phyloP scores from a whole-genome alignment of 2,888 invertebrate genomes.

The Drosophila emarginata region DNA sequence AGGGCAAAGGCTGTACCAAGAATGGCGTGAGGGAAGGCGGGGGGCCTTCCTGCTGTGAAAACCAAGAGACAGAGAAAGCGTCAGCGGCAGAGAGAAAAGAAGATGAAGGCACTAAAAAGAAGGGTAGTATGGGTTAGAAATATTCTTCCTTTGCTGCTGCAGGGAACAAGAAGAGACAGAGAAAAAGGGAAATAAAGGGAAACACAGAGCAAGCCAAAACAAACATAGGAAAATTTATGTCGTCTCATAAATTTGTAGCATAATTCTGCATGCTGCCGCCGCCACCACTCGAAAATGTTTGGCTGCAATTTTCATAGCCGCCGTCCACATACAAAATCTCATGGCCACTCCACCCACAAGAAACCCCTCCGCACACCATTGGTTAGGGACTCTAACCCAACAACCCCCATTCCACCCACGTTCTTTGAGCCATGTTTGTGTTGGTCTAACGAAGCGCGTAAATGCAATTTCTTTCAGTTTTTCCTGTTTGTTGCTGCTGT shows the following conservation, averaged over 20 bases:
- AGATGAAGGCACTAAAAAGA: neutral
- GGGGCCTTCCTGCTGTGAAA: slow-evolving; percentile 5
- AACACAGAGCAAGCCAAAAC: slow-evolving; percentile 69
- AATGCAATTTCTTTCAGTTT: slow-evolving; percentile 70
- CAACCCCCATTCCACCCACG: slow-evolving; percentile 13
- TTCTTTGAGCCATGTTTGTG: slow-evolving; percentile 51
- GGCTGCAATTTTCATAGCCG: slow-evolving; percentile 63
- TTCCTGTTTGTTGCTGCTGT: slow-evolving; percentile 30
- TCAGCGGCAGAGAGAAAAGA: neutral
- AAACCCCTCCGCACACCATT: neutral
- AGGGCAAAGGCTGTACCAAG: slow-evolving; percentile 33
- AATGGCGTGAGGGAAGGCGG: slow-evolving; percentile 5
- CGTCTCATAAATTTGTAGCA: slow-evolving; percentile 78
- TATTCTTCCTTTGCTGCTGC: too few relatives aligned
- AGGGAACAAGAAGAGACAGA: neutral
- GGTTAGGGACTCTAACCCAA: too few relatives aligned
- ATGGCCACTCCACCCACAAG: slow-evolving; percentile 4
- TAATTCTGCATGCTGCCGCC: slow-evolving; percentile 72
- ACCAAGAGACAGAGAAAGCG: neutral
- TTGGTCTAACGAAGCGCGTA: slow-evolving; percentile 77
- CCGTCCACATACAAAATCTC: slow-evolving; percentile 40
- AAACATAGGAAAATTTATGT: slow-evolving; percentile 78
- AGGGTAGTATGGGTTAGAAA: slow-evolving; percentile 1
- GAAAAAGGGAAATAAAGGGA: slow-evolving; percentile 3
- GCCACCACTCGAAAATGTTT: slow-evolving; percentile 76